Conservation (phyloP, 2,797 vertebrate genomes). For the Hippocampus kuda region DNA sequence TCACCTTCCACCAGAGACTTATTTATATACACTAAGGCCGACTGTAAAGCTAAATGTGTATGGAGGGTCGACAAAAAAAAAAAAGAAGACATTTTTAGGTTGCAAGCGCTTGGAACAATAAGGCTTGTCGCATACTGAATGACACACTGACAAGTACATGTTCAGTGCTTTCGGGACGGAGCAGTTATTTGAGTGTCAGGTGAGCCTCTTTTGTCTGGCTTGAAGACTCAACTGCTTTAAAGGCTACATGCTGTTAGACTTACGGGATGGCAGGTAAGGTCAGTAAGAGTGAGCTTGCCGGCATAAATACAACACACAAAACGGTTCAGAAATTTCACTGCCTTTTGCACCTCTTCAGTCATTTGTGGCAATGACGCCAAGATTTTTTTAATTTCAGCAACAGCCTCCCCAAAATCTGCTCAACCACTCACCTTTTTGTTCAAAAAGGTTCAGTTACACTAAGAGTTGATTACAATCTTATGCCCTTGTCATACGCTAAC, state of each 20-base stretch:
- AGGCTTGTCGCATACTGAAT: conserved; percentile 38
- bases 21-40: conserved; percentile 59
- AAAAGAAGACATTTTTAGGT: conserved; percentile 29
- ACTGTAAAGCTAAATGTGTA: conserved; percentile 53
- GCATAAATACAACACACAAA: not conserved
- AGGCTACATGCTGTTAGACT: conserved; percentile 57
- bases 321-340: not conserved
- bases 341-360: conserved; percentile 2
- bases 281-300: conserved; percentile 8
- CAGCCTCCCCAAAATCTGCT: not conserved
- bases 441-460: not conserved
- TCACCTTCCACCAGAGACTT: conserved; percentile 51
- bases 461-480: not conserved
- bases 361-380: not conserved
- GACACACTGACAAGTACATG: conserved; percentile 39
- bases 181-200: conserved; percentile 21
- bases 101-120: conserved; percentile 32
- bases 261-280: conserved; percentile 52
- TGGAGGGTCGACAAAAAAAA: conserved; percentile 26
- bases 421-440: not conserved
- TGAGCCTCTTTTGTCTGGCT: conserved; percentile 24
- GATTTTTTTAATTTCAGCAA: not conserved
- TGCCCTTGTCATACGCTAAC: conserved; percentile 14
- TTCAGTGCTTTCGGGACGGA: conserved; percentile 50
- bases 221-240: conserved; percentile 33